Conservation (phyloP, 2,113 vertebrate genomes). For the Lasiurus borealis region DNA sequence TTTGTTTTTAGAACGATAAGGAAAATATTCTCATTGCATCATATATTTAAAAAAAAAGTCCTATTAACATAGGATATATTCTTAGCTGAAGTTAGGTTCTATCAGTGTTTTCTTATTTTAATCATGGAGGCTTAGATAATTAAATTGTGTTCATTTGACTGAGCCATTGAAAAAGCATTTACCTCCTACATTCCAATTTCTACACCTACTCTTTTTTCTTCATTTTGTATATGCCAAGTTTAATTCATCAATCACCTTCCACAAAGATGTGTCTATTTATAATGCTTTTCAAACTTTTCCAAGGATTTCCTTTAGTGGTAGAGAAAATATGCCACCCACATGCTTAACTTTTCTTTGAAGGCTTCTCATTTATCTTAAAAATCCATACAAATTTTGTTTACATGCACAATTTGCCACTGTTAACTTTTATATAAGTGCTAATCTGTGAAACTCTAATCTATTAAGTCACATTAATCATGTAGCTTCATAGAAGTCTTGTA, state of each 20-base stretch:
- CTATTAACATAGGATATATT: neutral
- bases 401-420: neutral
- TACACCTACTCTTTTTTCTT: slow-evolving; percentile 55
- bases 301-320: slow-evolving; percentile 46
- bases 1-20: slow-evolving; percentile 24
- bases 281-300: slow-evolving; percentile 50
- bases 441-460: neutral
- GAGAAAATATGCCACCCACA: neutral
- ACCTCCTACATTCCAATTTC: slow-evolving; percentile 47
- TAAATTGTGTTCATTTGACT: slow-evolving; percentile 52
- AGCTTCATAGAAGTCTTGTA: neutral
- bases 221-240: slow-evolving; percentile 46
- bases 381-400: neutral
- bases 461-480: neutral
- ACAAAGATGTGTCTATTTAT: slow-evolving; percentile 39
- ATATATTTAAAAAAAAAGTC: neutral
- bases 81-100: neutral
- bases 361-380: neutral
- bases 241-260: slow-evolving; percentile 30
- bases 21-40: slow-evolving; percentile 38
- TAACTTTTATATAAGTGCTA: slow-evolving; percentile 3
- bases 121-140: slow-evolving; percentile 35
- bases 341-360: slow-evolving; percentile 32
- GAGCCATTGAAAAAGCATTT: neutral
- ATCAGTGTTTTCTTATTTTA: slow-evolving; percentile 43